Percentiles rank a stretch among this genome's conserved stretches.
phyloP scores from a whole-genome alignment of 2,888 invertebrate genomes.

The Lordiphosa fenestrarum region DNA sequence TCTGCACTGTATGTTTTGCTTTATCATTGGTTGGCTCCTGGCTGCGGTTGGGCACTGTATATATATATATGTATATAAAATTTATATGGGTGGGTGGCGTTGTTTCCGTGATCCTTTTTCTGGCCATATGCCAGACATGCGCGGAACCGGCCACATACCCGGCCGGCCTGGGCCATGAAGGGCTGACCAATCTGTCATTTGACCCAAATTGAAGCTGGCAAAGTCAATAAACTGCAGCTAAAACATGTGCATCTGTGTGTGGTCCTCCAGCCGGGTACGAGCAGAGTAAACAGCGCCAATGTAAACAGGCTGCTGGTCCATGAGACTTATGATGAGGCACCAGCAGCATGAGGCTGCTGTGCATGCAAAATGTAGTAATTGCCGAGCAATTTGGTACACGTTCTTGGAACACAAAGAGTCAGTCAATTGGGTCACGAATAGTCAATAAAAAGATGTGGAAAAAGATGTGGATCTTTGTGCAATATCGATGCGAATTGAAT shows the following conservation, averaged over 20 bases:
- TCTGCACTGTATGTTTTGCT: too few relatives aligned
- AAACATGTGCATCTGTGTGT: too few relatives aligned
- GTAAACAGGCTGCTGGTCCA: constrained; percentile 38
- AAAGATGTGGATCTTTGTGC: too few relatives aligned
- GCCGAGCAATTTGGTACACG: constrained; percentile 26
- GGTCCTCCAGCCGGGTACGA: too few relatives aligned
- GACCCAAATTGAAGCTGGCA: constrained; percentile 11
- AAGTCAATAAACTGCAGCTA: constrained; percentile 20
- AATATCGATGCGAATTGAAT: too few relatives aligned
- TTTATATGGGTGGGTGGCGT: constrained; percentile 1
- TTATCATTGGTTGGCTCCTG: too few relatives aligned
- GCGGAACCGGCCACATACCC: constrained; percentile 1
- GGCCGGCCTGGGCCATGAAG: not conserved
- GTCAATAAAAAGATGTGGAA: too few relatives aligned
- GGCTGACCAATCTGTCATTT: constrained; percentile 3
- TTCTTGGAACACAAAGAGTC: constrained; percentile 3
- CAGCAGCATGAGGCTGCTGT: constrained; percentile 12
- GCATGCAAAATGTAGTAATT: constrained; percentile 33
- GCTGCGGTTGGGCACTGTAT: not conserved
- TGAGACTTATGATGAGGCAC: constrained; percentile 33
- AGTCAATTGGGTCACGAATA: too few relatives aligned
- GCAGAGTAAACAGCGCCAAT: constrained; percentile 24
- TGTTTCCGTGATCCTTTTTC: constrained; percentile 7
- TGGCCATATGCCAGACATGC: constrained; percentile 8
- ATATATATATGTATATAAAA: too few relatives aligned